These are phyloP conservation scores for Notechis scutatus DNA, from an alignment of 2,113 vertebrate species.

Conservation along the genomic window DNA sequence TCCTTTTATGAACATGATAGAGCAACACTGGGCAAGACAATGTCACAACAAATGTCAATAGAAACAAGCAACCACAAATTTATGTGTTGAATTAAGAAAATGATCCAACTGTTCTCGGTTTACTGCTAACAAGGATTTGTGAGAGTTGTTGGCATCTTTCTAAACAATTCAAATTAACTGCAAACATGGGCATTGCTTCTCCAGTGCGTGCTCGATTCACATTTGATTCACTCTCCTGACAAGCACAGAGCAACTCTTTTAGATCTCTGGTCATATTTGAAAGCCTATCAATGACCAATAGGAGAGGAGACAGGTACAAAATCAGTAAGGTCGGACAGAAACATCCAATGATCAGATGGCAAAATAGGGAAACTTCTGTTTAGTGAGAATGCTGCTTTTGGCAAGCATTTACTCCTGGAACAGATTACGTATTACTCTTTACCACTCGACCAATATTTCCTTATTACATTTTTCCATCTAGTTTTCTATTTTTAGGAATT, in stretches of 20 bases:
- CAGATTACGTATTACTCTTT: not conserved
- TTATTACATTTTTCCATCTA: not conserved
- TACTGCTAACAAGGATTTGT: not conserved
- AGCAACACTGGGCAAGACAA: conserved; percentile 2
- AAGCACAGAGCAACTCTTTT: not conserved
- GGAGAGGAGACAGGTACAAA: not conserved
- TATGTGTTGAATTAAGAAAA: not conserved
- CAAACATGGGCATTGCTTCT: not conserved
- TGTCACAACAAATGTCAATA: not conserved
- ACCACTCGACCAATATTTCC: not conserved
- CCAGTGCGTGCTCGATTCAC: not conserved
- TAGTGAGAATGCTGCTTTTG: not conserved
- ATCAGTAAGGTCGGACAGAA: not conserved
- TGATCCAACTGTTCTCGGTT: not conserved
- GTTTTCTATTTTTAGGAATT: not conserved
- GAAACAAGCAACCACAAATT: conserved; percentile 14
- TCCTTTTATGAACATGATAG: conserved; percentile 4
- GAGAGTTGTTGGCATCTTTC: not conserved
- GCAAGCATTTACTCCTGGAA: not conserved
- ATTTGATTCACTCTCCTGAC: not conserved
- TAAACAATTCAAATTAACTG: not conserved
- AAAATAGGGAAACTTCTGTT: not conserved
- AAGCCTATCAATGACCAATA: not conserved
- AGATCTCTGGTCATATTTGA: not conserved
- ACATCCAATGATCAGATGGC: not conserved